A percentile compares a stretch with the other conserved stretches of the same genome.
Evolutionary conservation across 1,140 invertebrate genomes (phyloP).

Genomic region (Philaenus spumarius): DNA sequence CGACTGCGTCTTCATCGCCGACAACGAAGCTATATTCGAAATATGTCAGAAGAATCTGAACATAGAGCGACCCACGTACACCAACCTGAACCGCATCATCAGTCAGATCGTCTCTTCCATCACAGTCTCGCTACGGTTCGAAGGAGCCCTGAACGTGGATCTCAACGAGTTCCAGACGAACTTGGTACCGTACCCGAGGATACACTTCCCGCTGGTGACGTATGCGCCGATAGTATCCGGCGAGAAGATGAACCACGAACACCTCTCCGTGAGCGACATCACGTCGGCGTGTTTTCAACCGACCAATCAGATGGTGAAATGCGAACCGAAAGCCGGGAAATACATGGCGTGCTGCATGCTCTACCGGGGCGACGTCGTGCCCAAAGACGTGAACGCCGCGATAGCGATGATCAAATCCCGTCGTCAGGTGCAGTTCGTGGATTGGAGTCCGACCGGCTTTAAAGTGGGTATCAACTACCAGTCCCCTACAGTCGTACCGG

Average conservation of each 20-base stretch:
- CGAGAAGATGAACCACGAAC: conserved; percentile 57
- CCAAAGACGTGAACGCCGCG: no score
- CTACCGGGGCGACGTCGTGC: conserved; percentile 54
- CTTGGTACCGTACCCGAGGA: conserved; percentile 77
- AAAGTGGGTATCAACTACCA: conserved; percentile 79
- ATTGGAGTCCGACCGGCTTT: conserved; percentile 88
- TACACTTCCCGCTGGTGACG: conserved; percentile 63
- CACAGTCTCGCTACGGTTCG: conserved; percentile 79
- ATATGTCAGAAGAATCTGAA: conserved; percentile 84
- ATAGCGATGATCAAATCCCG: conserved; percentile 76
- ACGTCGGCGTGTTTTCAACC: conserved; percentile 64
- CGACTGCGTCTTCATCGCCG: conserved; percentile 67
- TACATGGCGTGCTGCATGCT: conserved; percentile 78
- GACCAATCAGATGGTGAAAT: conserved; percentile 86
- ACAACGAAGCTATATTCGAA: conserved; percentile 88
- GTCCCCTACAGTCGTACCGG: no score
- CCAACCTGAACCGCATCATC: conserved; percentile 71
- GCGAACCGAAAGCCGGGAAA: conserved; percentile 69
- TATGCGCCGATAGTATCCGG: conserved; percentile 57
- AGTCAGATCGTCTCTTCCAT: conserved; percentile 79
- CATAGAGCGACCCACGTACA: conserved; percentile 80
- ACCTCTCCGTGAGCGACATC: conserved; percentile 53
- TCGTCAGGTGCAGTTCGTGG: conserved; percentile 51
- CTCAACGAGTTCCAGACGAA: conserved; percentile 83
- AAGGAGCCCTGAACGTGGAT: conserved; percentile 84